A percentile compares a stretch with the other conserved stretches of the same genome.
Evolutionary conservation across 1,140 invertebrate genomes (phyloP).

Genomic region (Holotrichia oblita): DNA sequence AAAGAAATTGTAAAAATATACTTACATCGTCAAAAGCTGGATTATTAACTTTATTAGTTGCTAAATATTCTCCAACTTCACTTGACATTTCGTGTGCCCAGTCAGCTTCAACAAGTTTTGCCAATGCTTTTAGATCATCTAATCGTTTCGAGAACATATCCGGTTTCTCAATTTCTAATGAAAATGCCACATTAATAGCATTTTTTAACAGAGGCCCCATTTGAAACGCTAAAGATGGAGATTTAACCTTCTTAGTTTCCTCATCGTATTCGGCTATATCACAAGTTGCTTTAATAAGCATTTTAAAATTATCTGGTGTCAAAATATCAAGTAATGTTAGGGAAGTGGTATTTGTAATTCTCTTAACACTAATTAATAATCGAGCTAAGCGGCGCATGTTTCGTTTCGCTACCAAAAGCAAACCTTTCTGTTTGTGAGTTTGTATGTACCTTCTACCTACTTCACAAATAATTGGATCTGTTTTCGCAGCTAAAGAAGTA

Average conservation of each 20-base stretch:
- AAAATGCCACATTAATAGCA: conserved; percentile 46
- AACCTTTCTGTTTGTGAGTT: conserved; percentile 54
- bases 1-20: not conserved
- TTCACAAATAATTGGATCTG: conserved; percentile 52
- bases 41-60: conserved; percentile 53
- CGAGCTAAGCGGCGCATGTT: conserved; percentile 55
- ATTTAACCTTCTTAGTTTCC: conserved; percentile 42
- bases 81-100: conserved; percentile 57
- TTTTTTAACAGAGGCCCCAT: conserved; percentile 48
- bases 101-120: conserved; percentile 53
- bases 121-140: conserved; percentile 53
- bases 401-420: conserved; percentile 51
- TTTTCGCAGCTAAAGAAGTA: conserved; percentile 47
- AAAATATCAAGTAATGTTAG: conserved; percentile 49
- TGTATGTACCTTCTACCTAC: conserved; percentile 54
- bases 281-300: conserved; percentile 33
- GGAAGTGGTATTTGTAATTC: conserved; percentile 46
- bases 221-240: conserved; percentile 49
- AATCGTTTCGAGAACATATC: conserved; percentile 47
- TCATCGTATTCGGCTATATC: not conserved
- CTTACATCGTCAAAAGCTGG: conserved; percentile 50
- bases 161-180: conserved; percentile 41
- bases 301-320: conserved; percentile 48
- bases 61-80: conserved; percentile 47
- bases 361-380: conserved; percentile 53